Percentiles rank a stretch among this genome's conserved stretches.
These are phyloP conservation scores for Ganaspis brasiliensis DNA, from an alignment of 2,888 invertebrate genomes.

Conservation along the genomic window DNA sequence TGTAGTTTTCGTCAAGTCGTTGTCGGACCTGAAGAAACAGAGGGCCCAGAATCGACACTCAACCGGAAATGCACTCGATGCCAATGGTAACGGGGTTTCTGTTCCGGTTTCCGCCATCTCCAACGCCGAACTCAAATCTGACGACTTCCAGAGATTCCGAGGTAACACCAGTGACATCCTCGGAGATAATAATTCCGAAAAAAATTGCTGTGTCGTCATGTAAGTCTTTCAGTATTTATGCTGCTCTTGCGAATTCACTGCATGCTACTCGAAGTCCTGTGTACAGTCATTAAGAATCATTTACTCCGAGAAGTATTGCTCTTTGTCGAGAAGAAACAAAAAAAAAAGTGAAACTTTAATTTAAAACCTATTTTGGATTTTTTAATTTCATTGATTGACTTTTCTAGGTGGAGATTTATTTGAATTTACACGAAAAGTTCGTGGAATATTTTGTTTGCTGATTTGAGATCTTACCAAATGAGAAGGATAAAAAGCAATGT, in stretches of 20 bases:
- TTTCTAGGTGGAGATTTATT: too few relatives aligned
- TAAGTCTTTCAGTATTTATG: conserved; percentile 76
- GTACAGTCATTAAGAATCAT: conserved; percentile 13
- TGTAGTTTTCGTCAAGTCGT: conserved; percentile 91
- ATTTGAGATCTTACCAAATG: too few relatives aligned
- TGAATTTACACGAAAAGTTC: too few relatives aligned
- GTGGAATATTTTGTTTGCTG: too few relatives aligned
- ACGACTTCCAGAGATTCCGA: conserved; percentile 83
- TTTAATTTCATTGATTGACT: too few relatives aligned
- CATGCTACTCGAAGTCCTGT: conserved; percentile 28
- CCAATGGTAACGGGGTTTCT: conserved; percentile 79
- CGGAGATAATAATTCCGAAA: conserved; percentile 86
- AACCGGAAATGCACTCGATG: conserved; percentile 79
- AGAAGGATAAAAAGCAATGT: too few relatives aligned
- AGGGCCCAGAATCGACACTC: conserved; percentile 89
- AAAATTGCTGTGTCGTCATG: conserved; percentile 89
- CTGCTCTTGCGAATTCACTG: conserved; percentile 35
- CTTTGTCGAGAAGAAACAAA: neutral
- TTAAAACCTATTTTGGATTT: too few relatives aligned
- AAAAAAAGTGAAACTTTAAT: neutral
- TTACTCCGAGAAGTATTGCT: conserved; percentile 17
- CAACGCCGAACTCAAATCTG: conserved; percentile 76
- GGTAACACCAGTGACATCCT: conserved; percentile 91
- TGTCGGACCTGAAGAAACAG: conserved; percentile 96
- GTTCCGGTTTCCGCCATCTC: conserved; percentile 79